Evolutionary conservation across 2,797 vertebrate genomes (phyloP).

Genomic region (Eremophila alpestris): DNA sequence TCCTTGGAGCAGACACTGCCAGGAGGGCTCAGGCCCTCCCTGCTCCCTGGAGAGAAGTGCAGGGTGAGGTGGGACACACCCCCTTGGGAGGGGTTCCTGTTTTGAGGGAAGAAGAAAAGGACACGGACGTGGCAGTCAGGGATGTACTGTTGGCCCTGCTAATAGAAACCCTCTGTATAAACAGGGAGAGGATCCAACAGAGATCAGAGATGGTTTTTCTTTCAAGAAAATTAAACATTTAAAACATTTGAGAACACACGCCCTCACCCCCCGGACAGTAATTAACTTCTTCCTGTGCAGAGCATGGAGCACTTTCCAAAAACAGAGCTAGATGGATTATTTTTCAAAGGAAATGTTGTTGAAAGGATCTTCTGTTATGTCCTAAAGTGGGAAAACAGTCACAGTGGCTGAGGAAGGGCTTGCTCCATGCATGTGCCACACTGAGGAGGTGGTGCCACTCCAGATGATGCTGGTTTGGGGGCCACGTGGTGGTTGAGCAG

Average conservation of each 20-base stretch:
- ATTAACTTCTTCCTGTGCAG: conserved; percentile 82
- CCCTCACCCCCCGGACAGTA: conserved; percentile 69
- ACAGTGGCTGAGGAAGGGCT: neutral
- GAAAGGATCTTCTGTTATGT: conserved; percentile 70
- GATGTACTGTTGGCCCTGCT: conserved; percentile 44
- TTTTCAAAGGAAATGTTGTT: conserved; percentile 84
- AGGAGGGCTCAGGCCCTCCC: neutral
- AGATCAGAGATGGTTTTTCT: conserved; percentile 74
- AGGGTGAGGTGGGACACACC: neutral
- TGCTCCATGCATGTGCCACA: neutral
- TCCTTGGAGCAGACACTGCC: neutral
- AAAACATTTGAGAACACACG: conserved; percentile 73
- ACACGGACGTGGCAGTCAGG: neutral
- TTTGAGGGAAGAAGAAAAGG: conserved; percentile 57
- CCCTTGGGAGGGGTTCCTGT: conserved; percentile 60
- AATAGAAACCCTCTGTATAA: conserved; percentile 76
- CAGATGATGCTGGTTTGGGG: neutral
- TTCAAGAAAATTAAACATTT: conserved; percentile 78
- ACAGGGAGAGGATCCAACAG: conserved; percentile 69
- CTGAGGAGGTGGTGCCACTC: neutral
- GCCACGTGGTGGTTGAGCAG: neutral
- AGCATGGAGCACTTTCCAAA: conserved; percentile 73
- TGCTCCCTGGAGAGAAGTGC: neutral
- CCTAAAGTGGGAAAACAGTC: conserved; percentile 66
- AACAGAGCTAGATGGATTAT: conserved; percentile 77